Percentiles rank a stretch among this genome's conserved stretches.
phyloP scores from a whole-genome alignment of 2,888 invertebrate species.

The Andrena praecox region DNA sequence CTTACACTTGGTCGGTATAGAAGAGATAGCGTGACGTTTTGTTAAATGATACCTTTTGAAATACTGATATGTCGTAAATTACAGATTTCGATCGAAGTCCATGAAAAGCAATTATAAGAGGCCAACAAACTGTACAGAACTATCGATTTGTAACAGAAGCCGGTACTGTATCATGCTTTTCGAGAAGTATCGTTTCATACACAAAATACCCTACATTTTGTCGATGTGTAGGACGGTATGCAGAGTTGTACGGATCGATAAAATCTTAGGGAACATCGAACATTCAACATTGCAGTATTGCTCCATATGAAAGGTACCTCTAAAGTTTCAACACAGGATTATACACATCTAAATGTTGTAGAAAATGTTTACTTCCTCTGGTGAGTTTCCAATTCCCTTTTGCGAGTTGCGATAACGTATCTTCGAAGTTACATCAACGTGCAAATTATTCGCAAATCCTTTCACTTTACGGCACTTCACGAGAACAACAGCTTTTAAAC shows the following conservation, averaged over 20 bases:
- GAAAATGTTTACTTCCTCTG: background rate
- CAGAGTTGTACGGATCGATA: conserved; percentile 19
- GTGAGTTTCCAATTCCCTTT: background rate
- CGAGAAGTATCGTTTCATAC: conserved; percentile 24
- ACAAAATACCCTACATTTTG: conserved; percentile 3
- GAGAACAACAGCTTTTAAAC: background rate
- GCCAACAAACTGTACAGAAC: conserved; percentile 21
- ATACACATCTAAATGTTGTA: conserved; percentile 13
- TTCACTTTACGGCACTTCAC: conserved; percentile 34
- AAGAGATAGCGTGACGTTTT: background rate
- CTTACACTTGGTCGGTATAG: background rate
- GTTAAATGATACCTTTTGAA: background rate
- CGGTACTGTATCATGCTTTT: conserved; percentile 42
- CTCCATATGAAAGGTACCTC: conserved; percentile 7
- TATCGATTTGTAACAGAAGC: conserved; percentile 29
- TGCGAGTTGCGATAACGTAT: background rate
- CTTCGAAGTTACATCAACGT: background rate
- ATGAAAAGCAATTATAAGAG: conserved; percentile 24
- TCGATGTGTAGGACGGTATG: background rate
- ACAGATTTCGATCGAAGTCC: conserved; percentile 6
- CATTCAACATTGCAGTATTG: conserved; percentile 27
- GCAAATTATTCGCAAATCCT: background rate
- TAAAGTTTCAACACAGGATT: conserved; percentile 17
- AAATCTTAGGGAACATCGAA: conserved; percentile 35
- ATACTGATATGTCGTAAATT: conserved; percentile 2